Conservation (phyloP, 2,113 vertebrate species). For the Xiphophorus maculatus region DNA sequence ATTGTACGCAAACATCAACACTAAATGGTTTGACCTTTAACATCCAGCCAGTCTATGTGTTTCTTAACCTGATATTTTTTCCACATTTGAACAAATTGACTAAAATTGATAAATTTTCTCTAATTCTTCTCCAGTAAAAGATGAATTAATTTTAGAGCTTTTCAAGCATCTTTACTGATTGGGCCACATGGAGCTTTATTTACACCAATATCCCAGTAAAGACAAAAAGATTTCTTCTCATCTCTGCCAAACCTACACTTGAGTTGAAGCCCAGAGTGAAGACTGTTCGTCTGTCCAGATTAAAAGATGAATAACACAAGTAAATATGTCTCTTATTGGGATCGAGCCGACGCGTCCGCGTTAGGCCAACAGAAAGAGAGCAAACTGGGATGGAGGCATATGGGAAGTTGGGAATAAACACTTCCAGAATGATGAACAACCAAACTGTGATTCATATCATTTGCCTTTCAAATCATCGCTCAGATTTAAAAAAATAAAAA, state of each 20-base stretch:
- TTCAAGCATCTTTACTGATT: not conserved
- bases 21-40: not conserved
- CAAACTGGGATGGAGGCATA: not conserved
- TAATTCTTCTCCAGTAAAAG: not conserved
- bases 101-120: not conserved
- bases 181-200: not conserved
- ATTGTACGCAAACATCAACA: not conserved
- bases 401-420: not conserved
- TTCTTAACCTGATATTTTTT: not conserved
- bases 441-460: constrained; percentile 45
- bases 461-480: constrained; percentile 64
- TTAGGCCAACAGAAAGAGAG: constrained; percentile 2
- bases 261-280: not conserved
- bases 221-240: not conserved
- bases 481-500: constrained; percentile 7
- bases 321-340: not conserved
- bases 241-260: not conserved
- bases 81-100: not conserved
- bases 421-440: not conserved
- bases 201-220: not conserved
- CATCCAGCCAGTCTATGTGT: not conserved
- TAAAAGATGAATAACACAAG: not conserved
- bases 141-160: no score
- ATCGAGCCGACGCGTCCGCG: not conserved
- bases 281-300: not conserved